phyloP scores from a whole-genome alignment of 2,888 invertebrate species.

The Papilio demoleus region DNA sequence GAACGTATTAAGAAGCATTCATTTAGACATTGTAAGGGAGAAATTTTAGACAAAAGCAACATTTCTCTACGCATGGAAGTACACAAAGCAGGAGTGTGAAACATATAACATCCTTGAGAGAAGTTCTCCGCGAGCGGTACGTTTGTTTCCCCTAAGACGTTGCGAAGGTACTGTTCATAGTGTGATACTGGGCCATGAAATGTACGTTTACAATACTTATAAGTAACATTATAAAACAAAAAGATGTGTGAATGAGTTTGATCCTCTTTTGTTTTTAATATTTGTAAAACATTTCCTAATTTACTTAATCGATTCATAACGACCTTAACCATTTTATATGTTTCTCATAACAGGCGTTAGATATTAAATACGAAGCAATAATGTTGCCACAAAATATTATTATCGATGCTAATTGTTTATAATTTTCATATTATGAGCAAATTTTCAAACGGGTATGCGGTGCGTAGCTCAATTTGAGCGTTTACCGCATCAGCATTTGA shows the following conservation, averaged over 20 bases:
- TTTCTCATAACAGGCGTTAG: not conserved
- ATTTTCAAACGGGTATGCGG: conserved; percentile 9
- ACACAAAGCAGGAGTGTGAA: conserved; percentile 25
- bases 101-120: conserved; percentile 31
- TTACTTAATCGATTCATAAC: no score
- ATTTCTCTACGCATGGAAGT: not conserved
- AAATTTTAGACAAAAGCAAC: conserved; percentile 12
- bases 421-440: not conserved
- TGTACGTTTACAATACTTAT: not conserved
- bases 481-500: conserved; percentile 51
- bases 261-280: not conserved
- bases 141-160: conserved; percentile 37
- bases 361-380: not conserved
- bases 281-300: not conserved
- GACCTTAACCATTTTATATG: not conserved
- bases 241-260: not conserved
- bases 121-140: conserved; percentile 20
- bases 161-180: conserved; percentile 36
- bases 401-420: not conserved
- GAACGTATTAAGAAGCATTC: not conserved
- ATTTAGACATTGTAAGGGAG: conserved; percentile 11
- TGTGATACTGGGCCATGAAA: conserved; percentile 11
- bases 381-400: not conserved
- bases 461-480: conserved; percentile 35
- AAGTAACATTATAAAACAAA: not conserved